Conservation (phyloP, 1,140 invertebrate species). For the Latrodectus geometricus region DNA sequence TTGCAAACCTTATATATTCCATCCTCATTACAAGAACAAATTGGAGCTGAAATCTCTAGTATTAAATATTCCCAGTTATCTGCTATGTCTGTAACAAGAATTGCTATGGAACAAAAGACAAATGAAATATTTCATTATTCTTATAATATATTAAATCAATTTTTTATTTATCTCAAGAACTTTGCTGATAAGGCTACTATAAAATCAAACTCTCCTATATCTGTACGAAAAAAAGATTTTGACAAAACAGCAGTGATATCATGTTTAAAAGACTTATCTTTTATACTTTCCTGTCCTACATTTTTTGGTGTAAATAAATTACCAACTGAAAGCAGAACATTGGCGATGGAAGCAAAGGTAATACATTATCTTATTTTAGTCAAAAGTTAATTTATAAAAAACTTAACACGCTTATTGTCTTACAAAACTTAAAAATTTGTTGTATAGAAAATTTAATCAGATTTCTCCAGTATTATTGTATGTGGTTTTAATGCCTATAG, state of each 20-base stretch:
- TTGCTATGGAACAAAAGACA: conserved; percentile 12
- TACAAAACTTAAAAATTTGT: too few species aligned
- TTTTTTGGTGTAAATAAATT: background rate
- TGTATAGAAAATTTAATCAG: too few species aligned
- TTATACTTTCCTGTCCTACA: background rate
- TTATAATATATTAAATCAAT: conserved; percentile 1
- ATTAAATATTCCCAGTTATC: background rate
- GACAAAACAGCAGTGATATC: conserved; percentile 2
- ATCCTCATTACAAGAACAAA: background rate
- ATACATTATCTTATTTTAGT: background rate
- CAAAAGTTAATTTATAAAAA: too few species aligned
- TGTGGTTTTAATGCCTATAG: too few species aligned
- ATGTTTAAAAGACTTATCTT: conserved; percentile 26
- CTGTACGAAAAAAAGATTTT: conserved; percentile 14
- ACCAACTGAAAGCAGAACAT: background rate
- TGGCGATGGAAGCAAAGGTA: background rate
- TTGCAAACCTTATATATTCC: background rate
- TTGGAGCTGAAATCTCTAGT: background rate
- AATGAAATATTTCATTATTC: conserved; percentile 30
- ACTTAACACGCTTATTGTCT: too few species aligned
- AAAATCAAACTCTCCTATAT: conserved; percentile 11
- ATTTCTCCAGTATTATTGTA: too few species aligned
- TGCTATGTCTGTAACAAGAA: conserved; percentile 22
- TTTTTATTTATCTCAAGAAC: background rate
- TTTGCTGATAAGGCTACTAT: background rate